A percentile compares a stretch with the other conserved stretches of the same genome.
These are phyloP conservation scores for Nemapogon koenigi DNA, from an alignment of 2,888 invertebrate species.

Conservation along the genomic window DNA sequence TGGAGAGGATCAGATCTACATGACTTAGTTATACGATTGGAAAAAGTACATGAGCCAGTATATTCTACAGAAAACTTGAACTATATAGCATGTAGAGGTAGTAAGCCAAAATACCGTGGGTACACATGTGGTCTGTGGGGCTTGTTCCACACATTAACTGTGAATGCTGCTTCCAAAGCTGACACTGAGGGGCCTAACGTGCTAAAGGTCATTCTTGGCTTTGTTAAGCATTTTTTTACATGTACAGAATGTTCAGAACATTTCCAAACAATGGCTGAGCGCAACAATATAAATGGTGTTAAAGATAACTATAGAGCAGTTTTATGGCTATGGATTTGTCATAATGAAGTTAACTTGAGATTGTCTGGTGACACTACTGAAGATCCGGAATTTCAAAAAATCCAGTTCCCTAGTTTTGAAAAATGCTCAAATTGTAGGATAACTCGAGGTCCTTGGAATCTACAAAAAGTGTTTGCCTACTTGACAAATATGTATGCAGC, in stretches of 20 bases:
- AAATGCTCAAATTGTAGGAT: conserved; percentile 75
- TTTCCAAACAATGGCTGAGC: conserved; percentile 84
- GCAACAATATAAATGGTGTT: conserved; percentile 73
- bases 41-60: conserved; percentile 61
- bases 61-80: conserved; percentile 52
- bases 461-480: conserved; percentile 68
- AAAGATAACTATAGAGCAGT: conserved; percentile 76
- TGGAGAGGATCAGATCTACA: conserved; percentile 68
- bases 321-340: conserved; percentile 93
- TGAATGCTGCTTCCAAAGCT: conserved; percentile 68
- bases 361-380: conserved; percentile 86
- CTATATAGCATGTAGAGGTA: conserved; percentile 86
- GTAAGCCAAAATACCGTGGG: conserved; percentile 76
- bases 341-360: conserved; percentile 91
- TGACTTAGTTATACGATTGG: conserved; percentile 58
- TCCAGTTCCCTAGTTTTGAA: conserved; percentile 79
- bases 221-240: conserved; percentile 91
- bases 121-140: conserved; percentile 97
- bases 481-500: conserved; percentile 57
- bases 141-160: conserved; percentile 90
- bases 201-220: conserved; percentile 83
- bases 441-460: conserved; percentile 66
- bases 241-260: conserved; percentile 90
- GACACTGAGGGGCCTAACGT: conserved; percentile 71
- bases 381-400: conserved; percentile 89